phyloP scores from a whole-genome alignment of 2,113 vertebrate genomes.

The Tympanuchus pallidicinctus region DNA sequence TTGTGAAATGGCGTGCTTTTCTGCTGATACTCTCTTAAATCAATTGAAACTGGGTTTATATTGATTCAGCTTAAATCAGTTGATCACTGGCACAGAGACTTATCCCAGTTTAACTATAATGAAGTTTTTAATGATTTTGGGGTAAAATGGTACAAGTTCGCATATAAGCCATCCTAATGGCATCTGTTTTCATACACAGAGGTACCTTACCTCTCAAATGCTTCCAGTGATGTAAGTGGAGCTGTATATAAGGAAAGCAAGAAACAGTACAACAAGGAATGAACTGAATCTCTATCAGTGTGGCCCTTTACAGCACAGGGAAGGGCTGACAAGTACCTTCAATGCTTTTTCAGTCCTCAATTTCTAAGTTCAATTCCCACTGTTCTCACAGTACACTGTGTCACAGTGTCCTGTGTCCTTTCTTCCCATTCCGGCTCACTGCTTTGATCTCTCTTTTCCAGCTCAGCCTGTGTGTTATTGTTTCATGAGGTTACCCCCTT shows the following conservation, averaged over 20 bases:
- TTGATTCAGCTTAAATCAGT: background rate
- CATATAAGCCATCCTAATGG: background rate
- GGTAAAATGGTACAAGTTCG: background rate
- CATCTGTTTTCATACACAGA: background rate
- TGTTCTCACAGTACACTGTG: fast-evolving
- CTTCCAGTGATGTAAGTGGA: background rate
- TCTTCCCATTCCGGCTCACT: background rate
- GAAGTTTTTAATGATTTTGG: slow-evolving; percentile 12
- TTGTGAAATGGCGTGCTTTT: background rate
- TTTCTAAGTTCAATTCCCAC: background rate
- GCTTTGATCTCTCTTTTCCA: slow-evolving; percentile 33
- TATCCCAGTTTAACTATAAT: background rate
- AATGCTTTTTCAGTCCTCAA: background rate
- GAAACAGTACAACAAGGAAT: background rate
- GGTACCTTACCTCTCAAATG: background rate
- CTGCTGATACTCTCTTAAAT: slow-evolving; percentile 6
- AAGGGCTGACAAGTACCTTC: background rate
- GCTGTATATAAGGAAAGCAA: background rate
- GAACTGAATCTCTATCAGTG: background rate
- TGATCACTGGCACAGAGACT: background rate
- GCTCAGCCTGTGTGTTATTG: background rate
- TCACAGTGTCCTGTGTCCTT: background rate
- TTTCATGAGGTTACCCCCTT: background rate
- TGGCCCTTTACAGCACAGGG: background rate
- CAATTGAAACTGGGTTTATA: slow-evolving; percentile 34